phyloP scores from a whole-genome alignment of 2,113 vertebrate species.

The Platysteira castanea region DNA sequence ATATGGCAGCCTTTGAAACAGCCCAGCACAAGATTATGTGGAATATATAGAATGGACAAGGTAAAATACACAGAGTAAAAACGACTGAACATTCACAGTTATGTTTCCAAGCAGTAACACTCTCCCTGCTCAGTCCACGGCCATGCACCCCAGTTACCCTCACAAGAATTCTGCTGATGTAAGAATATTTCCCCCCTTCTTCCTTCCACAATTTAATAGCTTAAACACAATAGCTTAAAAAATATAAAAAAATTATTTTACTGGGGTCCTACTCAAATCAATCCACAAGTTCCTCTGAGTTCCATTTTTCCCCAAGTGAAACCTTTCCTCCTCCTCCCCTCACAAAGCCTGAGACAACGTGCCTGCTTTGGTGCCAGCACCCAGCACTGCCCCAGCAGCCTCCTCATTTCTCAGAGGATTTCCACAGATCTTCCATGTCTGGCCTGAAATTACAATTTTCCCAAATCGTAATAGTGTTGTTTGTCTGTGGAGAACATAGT shows the following conservation, averaged over 20 bases:
- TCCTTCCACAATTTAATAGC: background rate
- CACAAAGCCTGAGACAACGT: background rate
- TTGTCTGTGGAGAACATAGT: too few species aligned
- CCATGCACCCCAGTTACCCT: background rate
- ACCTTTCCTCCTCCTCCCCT: background rate
- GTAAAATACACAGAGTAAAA: background rate
- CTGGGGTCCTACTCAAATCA: background rate
- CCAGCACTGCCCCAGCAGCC: background rate
- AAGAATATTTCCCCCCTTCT: background rate
- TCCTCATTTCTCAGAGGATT: background rate
- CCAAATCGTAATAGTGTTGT: rapidly evolving
- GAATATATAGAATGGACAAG: background rate
- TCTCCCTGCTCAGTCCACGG: background rate
- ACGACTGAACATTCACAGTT: background rate
- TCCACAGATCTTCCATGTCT: background rate
- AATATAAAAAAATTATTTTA: background rate
- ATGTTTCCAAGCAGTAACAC: background rate
- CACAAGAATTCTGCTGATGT: background rate
- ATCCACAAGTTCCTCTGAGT: background rate
- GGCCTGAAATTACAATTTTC: background rate
- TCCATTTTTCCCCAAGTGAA: background rate
- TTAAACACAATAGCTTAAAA: background rate
- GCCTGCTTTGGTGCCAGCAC: background rate
- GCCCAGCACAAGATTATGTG: background rate
- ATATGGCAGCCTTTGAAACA: background rate